Conservation (phyloP, 2,797 vertebrate species). For the Channallabes apus region DNA sequence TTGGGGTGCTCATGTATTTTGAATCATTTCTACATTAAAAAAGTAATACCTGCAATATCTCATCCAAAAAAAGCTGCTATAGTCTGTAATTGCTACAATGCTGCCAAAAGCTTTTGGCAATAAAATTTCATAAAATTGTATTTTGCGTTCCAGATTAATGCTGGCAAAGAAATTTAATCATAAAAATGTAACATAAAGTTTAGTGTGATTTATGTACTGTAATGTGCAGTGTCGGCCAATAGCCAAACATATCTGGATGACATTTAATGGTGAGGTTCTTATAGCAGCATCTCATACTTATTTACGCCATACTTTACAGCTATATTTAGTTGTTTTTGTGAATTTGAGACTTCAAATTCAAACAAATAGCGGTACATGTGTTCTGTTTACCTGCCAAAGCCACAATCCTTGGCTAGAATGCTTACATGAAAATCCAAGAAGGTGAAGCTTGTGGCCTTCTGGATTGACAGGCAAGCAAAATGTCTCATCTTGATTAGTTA, state of each 20-base stretch:
- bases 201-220: constrained; percentile 5
- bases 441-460: background rate
- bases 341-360: background rate
- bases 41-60: background rate
- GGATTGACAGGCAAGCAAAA: background rate
- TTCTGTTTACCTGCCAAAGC: background rate
- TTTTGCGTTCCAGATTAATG: too few species aligned
- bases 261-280: background rate
- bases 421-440: background rate
- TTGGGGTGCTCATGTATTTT: background rate
- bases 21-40: background rate
- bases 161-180: background rate
- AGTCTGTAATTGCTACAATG: background rate
- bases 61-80: constrained; percentile 4
- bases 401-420: background rate
- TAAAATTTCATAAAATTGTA: background rate
- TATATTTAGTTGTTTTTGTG: background rate
- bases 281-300: background rate
- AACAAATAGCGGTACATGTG: background rate
- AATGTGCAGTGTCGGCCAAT: background rate
- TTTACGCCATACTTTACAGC: background rate
- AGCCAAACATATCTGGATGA: background rate
- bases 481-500: background rate
- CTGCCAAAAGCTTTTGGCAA: constrained; percentile 12
- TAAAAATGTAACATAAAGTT: background rate